Percentiles rank a stretch among this genome's conserved stretches.
Conservation (phyloP, 2,888 invertebrate species). For the Orchesella flavescens region DNA sequence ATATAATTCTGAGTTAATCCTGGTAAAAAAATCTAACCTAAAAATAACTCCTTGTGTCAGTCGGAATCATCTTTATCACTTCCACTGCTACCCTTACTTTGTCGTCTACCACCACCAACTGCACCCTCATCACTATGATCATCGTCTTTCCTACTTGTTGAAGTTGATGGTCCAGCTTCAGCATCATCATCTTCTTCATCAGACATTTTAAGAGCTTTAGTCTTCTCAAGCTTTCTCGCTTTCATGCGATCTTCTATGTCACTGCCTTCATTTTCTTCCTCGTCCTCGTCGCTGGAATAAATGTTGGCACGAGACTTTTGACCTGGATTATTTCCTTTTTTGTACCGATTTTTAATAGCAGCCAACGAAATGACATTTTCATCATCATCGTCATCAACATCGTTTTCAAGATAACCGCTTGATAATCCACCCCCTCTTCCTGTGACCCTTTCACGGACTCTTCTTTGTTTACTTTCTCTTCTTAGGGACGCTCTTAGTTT, state of each 20-base stretch:
- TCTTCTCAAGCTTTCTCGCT: constrained; percentile 83
- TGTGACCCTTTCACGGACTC: constrained; percentile 77
- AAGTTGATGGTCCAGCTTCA: constrained; percentile 64
- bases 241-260: constrained; percentile 75
- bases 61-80: constrained; percentile 50
- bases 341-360: constrained; percentile 96
- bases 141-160: constrained; percentile 16
- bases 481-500: constrained; percentile 91
- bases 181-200: constrained; percentile 77
- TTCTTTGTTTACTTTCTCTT: constrained; percentile 79
- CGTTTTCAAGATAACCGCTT: constrained; percentile 77
- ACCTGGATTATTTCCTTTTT: constrained; percentile 77
- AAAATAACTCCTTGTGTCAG: constrained; percentile 12
- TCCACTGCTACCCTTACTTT: neutral
- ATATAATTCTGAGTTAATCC: no score
- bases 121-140: constrained; percentile 25
- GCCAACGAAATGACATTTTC: constrained; percentile 93
- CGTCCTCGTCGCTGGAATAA: constrained; percentile 92
- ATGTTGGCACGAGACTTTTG: constrained; percentile 75
- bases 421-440: constrained; percentile 76
- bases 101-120: constrained; percentile 15
- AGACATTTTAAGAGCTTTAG: constrained; percentile 86
- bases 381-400: constrained; percentile 82
- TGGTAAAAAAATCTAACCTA: no score
- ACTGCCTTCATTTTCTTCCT: constrained; percentile 76